Evolutionary conservation across 2,113 vertebrate genomes (phyloP).

Genomic region (Elephas maximus): DNA sequence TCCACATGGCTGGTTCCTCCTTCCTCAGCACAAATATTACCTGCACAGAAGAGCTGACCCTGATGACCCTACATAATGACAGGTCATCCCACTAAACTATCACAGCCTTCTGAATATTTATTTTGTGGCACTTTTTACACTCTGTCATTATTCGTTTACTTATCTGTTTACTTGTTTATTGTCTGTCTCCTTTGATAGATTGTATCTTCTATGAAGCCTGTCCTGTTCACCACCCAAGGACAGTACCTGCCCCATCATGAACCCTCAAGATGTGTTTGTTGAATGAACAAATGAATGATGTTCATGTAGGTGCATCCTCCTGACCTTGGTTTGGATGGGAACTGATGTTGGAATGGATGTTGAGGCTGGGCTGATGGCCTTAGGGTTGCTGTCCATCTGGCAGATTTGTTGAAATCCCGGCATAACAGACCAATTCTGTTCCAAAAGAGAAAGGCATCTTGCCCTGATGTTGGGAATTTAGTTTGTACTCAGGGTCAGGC

Average conservation of each 20-base stretch:
- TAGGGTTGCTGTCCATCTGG: background rate
- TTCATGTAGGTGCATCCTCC: background rate
- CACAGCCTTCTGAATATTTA: background rate
- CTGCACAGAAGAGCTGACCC: background rate
- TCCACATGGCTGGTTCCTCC: background rate
- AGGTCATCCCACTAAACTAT: background rate
- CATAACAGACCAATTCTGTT: background rate
- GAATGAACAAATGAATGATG: background rate
- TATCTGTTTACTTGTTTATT: conserved; percentile 36
- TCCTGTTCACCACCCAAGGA: background rate
- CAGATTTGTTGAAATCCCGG: conserved; percentile 17
- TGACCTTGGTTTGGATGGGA: background rate
- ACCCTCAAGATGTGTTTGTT: background rate
- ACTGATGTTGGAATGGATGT: background rate
- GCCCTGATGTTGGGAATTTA: background rate
- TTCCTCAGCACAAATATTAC: background rate
- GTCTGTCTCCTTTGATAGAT: background rate
- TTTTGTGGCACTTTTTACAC: conserved; percentile 21
- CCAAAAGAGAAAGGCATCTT: background rate
- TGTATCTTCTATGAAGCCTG: background rate
- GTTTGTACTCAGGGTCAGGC: background rate
- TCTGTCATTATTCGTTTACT: conserved; percentile 18
- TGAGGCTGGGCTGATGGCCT: background rate
- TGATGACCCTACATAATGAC: background rate
- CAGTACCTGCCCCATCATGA: background rate